phyloP scores from a whole-genome alignment of 2,797 vertebrate genomes.

The Danio choprae region DNA sequence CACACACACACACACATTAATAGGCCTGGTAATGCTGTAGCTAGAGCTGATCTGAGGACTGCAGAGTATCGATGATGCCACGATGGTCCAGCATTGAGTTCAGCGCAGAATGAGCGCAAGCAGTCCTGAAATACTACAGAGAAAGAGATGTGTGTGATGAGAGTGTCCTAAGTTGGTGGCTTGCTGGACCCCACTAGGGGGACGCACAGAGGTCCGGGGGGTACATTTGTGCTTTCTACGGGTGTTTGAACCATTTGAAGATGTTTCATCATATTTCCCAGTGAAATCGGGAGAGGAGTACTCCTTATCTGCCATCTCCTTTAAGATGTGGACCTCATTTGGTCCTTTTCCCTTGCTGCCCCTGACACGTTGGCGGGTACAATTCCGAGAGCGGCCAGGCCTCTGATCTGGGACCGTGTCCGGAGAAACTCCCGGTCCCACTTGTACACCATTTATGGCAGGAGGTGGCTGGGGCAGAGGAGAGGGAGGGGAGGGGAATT shows the following conservation, averaged over 20 bases:
- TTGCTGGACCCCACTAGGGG: constrained; percentile 96
- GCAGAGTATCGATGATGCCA: constrained; percentile 65
- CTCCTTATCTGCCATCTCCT: constrained; percentile 84
- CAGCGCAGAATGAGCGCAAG: constrained; percentile 86
- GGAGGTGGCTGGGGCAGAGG: constrained; percentile 72
- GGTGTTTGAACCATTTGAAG: constrained; percentile 80
- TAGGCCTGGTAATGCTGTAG: constrained; percentile 82
- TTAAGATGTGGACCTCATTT: constrained; percentile 84
- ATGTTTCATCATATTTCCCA: constrained; percentile 88
- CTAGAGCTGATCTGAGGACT: constrained; percentile 74
- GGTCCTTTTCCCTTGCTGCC: constrained; percentile 81
- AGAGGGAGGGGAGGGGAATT: constrained; percentile 66
- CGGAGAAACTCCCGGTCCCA: constrained; percentile 75
- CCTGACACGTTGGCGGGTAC: constrained; percentile 88
- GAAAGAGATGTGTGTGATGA: constrained; percentile 65
- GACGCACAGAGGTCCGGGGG: constrained; percentile 89
- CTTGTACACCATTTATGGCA: constrained; percentile 69
- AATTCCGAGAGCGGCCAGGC: constrained; percentile 87
- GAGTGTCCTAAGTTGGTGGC: constrained; percentile 82
- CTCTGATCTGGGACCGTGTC: constrained; percentile 80
- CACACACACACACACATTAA: constrained; percentile 68
- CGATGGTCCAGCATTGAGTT: constrained; percentile 68
- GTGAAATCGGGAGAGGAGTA: constrained; percentile 89
- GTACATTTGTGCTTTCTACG: constrained; percentile 94
- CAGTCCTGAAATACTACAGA: constrained; percentile 75